phyloP scores from a whole-genome alignment of 2,113 vertebrate species.

The Prunella fulvescens region DNA sequence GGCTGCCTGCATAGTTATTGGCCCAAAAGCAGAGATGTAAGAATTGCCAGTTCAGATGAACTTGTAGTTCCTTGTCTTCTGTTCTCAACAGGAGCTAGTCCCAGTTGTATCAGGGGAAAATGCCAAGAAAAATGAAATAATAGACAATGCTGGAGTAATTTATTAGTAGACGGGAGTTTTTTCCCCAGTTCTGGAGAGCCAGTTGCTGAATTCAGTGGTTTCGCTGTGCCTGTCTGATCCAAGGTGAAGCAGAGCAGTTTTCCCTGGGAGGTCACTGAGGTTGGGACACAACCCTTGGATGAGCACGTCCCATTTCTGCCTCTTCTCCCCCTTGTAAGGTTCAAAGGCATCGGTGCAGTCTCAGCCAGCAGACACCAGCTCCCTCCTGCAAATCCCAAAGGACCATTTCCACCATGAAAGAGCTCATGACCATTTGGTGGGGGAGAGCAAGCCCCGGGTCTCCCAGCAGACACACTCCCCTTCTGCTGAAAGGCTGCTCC shows the following conservation, averaged over 20 bases:
- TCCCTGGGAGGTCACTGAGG: background rate
- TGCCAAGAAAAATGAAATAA: slow-evolving; percentile 48
- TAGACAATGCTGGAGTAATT: slow-evolving; percentile 1
- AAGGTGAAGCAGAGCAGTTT: background rate
- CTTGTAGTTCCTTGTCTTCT: background rate
- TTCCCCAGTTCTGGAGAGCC: background rate
- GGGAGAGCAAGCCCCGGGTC: slow-evolving; percentile 77
- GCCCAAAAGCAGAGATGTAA: background rate
- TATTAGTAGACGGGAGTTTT: background rate
- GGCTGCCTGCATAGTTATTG: background rate
- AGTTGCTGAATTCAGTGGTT: background rate
- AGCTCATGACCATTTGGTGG: slow-evolving; percentile 73
- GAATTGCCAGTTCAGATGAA: background rate
- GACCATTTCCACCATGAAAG: slow-evolving; percentile 80
- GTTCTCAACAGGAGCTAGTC: background rate
- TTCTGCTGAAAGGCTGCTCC: slow-evolving; percentile 86
- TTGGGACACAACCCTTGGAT: background rate
- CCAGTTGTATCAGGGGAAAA: background rate
- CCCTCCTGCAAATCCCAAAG: slow-evolving; percentile 78
- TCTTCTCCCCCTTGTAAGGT: slow-evolving; percentile 64
- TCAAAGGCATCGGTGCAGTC: slow-evolving; percentile 84
- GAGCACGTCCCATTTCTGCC: background rate
- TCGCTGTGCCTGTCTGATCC: background rate
- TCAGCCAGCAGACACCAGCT: slow-evolving; percentile 77
- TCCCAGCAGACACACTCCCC: slow-evolving; percentile 79